Evolutionary conservation across 23 tunicate genomes (phyloP), one percentile per base, ranked within the genome.

Genomic region (Oikopleura albicans): DNA sequence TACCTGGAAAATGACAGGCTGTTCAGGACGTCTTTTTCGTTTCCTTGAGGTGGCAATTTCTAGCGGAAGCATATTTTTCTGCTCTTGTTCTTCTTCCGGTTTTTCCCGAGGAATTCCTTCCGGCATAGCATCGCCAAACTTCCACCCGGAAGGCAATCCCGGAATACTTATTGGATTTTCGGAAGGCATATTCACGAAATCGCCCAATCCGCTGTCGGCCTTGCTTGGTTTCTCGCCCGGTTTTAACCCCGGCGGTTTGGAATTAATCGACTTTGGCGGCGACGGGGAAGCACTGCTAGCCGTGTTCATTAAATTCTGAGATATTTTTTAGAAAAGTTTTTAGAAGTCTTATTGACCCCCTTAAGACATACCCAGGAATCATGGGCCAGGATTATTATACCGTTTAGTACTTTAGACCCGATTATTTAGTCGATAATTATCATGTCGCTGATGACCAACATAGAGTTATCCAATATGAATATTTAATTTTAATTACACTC

Each of bases 111-210:
- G 36, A 16, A 29, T 71, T 16, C 79, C 79, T 71, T 16, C 79
- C 2, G 79, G 79, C 79, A 71, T 71, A 22, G 79, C 34, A 71
- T 71, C 79, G 27, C 79, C 79, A 29, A 71, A 71, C 31, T 71
- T 71, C 79, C 79, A 71, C 2, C 79, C 79, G 35, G 35, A 2
- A 2, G 79, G 79, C 37, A 71, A 29, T 16, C 79, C 79, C 4
- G 79, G 79, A 71, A 71, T 71, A 29, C 2, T 31, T 4, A 71
- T 16, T 31, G 79, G 79, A 2, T 16, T 37, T 71, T 71, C 79
- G 4, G 79, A 27, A 12, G 79, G 79, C 79, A 71, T 71, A 71
- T 71, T 71, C 79, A 71, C 79, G 37, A 71, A 71, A 29, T 29
- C 31, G 12, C 63, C 63, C 63, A 12, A 8, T 12, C 63, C 63